Evolutionary conservation across 2,888 invertebrate species (phyloP), one percentile per base, ranked within the genome.

Genomic region (Netelia melanura): DNA sequence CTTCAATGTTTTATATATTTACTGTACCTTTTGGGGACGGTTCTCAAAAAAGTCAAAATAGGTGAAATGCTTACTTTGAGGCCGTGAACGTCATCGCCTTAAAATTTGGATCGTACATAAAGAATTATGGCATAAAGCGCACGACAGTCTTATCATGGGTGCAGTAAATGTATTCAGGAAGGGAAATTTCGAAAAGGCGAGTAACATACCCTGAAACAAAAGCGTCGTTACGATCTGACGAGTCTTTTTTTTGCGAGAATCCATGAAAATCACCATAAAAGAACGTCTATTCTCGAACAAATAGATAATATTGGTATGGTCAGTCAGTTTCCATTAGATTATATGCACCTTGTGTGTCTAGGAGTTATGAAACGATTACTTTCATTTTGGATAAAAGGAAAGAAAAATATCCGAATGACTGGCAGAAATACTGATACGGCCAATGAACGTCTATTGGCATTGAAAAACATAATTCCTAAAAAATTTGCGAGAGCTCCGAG

Each of bases 401-500:
- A 44, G 81, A 81, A 68, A 79, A 83, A 56, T 78, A 67, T 65
- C 38, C 72, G 74, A 68, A 58, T 48, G 52, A 54, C 70, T 2
- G 11, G 56, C 25, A 44, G 70, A 52, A n/a, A 86, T 79, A 74
- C 76, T 86, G 23, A 52, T 83, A 8, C 17, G 14, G 43, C 48
- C 38, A 56, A 70, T 38, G 17, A 54, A 30, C 70, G 56, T 54
- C 25, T 70, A 17, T 14, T 70, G 30, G 3, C 70, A 8, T 52
- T 87, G 25, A 83, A 30, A 68, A 68, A 58, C 25, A 79, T 71
- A 74, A 86, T 84, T n/a, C 90, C 90, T 9, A 74, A 68, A 21
- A 90, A 91, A 54, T 90, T 90, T 85, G 77, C 86, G 38, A 87
- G 90, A 54, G 54, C 38, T 48, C 78, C 70, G 23, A 58, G 52